Conservation (phyloP, 2,797 vertebrate genomes). For the Sebastes matsubarae region DNA sequence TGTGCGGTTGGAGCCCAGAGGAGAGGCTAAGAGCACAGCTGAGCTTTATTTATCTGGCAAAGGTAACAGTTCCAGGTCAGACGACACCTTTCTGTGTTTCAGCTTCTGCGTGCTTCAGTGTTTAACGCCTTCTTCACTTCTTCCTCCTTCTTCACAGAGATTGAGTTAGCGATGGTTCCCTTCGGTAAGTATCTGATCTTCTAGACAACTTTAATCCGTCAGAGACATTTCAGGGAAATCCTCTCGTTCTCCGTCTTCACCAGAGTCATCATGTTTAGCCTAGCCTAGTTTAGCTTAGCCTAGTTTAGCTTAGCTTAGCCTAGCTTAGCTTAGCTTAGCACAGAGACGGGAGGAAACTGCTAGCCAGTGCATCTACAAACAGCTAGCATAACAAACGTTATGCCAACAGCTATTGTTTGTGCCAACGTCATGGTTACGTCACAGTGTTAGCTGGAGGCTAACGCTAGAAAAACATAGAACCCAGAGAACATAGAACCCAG, state of each 20-base stretch:
- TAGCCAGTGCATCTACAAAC: not conserved
- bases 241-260: not conserved
- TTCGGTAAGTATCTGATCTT: conserved; percentile 85
- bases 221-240: conserved; percentile 18
- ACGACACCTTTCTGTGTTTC: conserved; percentile 53
- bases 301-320: too few relatives aligned
- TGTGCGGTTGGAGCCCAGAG: conserved; percentile 95
- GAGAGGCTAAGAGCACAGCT: conserved; percentile 97
- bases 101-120: conserved; percentile 26
- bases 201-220: not conserved
- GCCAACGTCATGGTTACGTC: too few relatives aligned
- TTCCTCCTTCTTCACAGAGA: conserved; percentile 87
- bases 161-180: conserved; percentile 92
- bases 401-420: not conserved
- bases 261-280: not conserved
- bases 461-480: not conserved
- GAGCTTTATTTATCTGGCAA: conserved; percentile 97
- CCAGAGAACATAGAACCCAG: not conserved
- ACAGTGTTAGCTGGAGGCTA: too few relatives aligned
- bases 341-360: not conserved
- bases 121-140: conserved; percentile 55
- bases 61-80: conserved; percentile 80
- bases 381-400: not conserved
- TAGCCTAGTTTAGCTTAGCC: not conserved
- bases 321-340: not conserved